Evolutionary conservation across 2,113 vertebrate genomes (phyloP), one percentile per base, ranked within the genome.

Genomic region (Eubucco bourcierii): DNA sequence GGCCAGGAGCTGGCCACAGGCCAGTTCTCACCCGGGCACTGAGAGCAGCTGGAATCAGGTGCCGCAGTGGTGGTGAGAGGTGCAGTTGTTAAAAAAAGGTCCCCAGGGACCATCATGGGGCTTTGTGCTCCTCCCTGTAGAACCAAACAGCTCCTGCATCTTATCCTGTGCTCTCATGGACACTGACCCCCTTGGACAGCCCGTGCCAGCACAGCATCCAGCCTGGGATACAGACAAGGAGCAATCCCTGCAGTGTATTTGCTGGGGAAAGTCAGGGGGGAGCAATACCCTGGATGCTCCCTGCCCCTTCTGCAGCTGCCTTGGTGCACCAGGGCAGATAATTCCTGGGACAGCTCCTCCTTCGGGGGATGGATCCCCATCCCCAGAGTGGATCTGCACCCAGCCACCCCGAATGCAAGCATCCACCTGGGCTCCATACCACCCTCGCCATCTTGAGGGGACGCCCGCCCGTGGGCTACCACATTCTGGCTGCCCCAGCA

Each of bases 31-130:
- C 92, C 94, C 5, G 14, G 94, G 90, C 84, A 75, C 84, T 0
- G 29, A 84, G 68, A 90, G 58, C 91, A 81, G 80, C 60, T 24
- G 19, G 84, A 87, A 84, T 52, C 18, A 27, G 92, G 92, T 94
- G 94, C 92, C 47, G 84, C 95, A 96, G 92, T 59, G 56, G 39
- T 25, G 41, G 34, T 56, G 65, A 81, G 84, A 88, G 79, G 11
- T 87, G n/a, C 77, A 50, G 5, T 16, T 78, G 58, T 34, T 24
- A 55, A 21, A 25, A 70, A 47, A 84, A 17, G 14, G 63, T 81
- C 66, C 44, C 65, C 0, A 0, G 21, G 41, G 80, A 77, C 47
- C 44, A 33, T 41, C 41, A 2, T 31, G 50, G 60, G 29, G 15
- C 50, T 92, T 93, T 86, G 68, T 80, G 46, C 10, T 88, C 15